These are phyloP conservation scores for Agrilus planipennis DNA, from an alignment of 1,140 invertebrate species.

Conservation along the genomic window DNA sequence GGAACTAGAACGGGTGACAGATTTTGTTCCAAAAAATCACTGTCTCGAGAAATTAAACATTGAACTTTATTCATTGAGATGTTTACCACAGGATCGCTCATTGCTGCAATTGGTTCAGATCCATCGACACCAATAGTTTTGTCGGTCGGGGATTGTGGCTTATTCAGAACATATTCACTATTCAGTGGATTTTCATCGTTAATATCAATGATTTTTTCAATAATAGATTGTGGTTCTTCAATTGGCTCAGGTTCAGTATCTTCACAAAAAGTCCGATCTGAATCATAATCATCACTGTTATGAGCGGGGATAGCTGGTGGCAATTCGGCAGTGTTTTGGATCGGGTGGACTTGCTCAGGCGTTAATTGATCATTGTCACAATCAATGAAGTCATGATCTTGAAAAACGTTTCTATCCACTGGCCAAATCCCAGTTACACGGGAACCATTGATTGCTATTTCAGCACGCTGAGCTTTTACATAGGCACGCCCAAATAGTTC, in stretches of 20 bases:
- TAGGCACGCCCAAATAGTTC: conserved; percentile 14
- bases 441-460: conserved; percentile 11
- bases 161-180: no score
- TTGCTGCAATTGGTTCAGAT: no score
- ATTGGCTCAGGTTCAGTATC: conserved; percentile 2
- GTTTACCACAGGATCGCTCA: no score
- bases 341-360: conserved; percentile 4
- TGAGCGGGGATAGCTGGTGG: conserved; percentile 5
- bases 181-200: not conserved
- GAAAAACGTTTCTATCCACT: conserved; percentile 10
- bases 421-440: conserved; percentile 12
- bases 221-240: conserved; percentile 1
- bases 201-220: conserved; percentile 1
- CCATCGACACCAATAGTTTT: no score
- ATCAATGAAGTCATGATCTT: conserved; percentile 13
- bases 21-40: no score
- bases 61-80: conserved; percentile 8
- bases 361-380: no score
- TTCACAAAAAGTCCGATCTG: conserved; percentile 5
- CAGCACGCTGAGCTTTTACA: conserved; percentile 10
- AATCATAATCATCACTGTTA: conserved; percentile 2
- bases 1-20: no score
- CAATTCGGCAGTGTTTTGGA: conserved; percentile 4
- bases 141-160: no score
- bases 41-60: conserved; percentile 7